Base-by-base conservation (phyloP, 1,140 invertebrate genomes). In the Diachasmimorpha longicaudata region DNA sequence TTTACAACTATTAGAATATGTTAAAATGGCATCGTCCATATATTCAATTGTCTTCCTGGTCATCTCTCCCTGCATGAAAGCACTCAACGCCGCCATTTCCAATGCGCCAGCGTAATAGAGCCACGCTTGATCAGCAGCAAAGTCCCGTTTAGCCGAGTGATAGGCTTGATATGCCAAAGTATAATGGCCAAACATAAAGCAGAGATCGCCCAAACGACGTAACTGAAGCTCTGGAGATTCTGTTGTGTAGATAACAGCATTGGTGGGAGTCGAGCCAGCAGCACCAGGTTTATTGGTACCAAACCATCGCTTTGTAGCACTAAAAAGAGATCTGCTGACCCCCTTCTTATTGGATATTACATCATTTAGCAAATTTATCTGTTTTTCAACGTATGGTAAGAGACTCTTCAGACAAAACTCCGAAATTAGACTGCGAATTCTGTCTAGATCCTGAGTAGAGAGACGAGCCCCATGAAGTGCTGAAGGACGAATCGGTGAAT, bases 161-260 rank as follows among this genome's bases (percentile, higher is more conserved):
- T 99, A 99, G 0, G 95, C 93, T 84, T 95, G 95, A 88, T 97
- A 98, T 0, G 98, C 96, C 70, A 95, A 90, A 77, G 94, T 93
- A 89, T 99, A 99, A 81, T 98, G 93, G 10, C 97, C 96, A 86
- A 99, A 97, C 91, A 99, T 93, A 84, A 99, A 99, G 86, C 96
- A 97, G 0, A 99, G 88, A 89, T 99, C 98, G 5, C 95, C 98
- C 44, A 99, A 86, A 74, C 97, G 93, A 75, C 98, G 91, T 25
- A 97, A 92, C 85, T 99, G 97, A 48, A 99, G 90, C 89, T 99
- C 98, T 4, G 95, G 93, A 8, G 97, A 96, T 86, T 99, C 97
- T 42, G 90, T 89, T 19, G 94, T 93, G 85, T 98, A 98, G 76
- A 96, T 94, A 58, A 97, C 93, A 82, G 94, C 92, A 87, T 95